Evolutionary conservation across 1,140 invertebrate genomes (phyloP), one percentile per base, ranked within the genome.

Genomic region (Calephelis virginiensis): DNA sequence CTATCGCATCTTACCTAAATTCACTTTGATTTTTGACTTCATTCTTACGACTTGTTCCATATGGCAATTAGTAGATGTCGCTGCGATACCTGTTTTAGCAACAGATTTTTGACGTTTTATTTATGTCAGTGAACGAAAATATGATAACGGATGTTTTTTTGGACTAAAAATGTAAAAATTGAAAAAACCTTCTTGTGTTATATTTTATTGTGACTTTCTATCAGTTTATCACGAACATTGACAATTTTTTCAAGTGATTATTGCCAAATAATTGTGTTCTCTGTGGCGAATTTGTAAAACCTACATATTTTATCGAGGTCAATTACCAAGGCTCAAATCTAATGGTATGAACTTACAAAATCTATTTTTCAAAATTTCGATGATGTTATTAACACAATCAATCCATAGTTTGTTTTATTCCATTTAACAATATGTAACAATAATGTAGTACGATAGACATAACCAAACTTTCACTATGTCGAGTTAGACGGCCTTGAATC

Each of bases 401-500:
- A 43, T 9, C 5, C 40, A 43, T 43, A 8, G 40, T 43, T 43
- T 43, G 40, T 43, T 43, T 43, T 43, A 43, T 43, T 43, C 6
- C 40, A 43, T 43, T 43, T 43, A 8, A 8, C 40, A 37, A 56
- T 37, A 43, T 43, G 6, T 43, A 8, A 6, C 40, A 37, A 56
- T 37, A 69, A 43, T 14, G 11, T 71, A 69, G 74, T 75, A 56
- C 50, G 50, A 56, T 56, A 56, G 28, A 56, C 50, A 83, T 90
- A 90, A 90, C 87, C 87, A 78, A 84, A 89, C 85, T 85, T 90
- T 88, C 80, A 76, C 73, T 71, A 73, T 69, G 60, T 63, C 75
- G 78, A 73, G 77, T 81, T 75, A 87, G 82, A 83, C 83, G 87
- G 81, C 87, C 87, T 90, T 90, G 87, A 86, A 76, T 87, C 85